phyloP scores from a whole-genome alignment of 2,113 vertebrate genomes.

The western clawed frog (Xenopus tropicalis) region UCB_Xtro_10.0 CM004451.2:87079501-87080000 shows the following conservation, averaged over 20 bases:
- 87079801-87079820: background rate
- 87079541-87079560: too few relatives aligned
- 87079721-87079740: background rate
- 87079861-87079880: too few relatives aligned
- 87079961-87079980: too few relatives aligned
- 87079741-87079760: constrained; percentile 7
- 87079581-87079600: too few relatives aligned
- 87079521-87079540: too few relatives aligned
- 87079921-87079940: too few relatives aligned
- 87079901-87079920: too few relatives aligned
- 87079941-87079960: too few relatives aligned
- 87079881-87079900: too few relatives aligned
- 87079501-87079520: too few relatives aligned
- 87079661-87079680: constrained; percentile 16
- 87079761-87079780: constrained; percentile 4
- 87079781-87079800: background rate
- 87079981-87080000: too few relatives aligned
- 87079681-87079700: constrained; percentile 14
- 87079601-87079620: background rate
- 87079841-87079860: background rate
- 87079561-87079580: too few relatives aligned
- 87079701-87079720: background rate
- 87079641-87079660: constrained; percentile 11
- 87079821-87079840: background rate
- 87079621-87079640: background rate